Conservation (phyloP, 2,797 vertebrate species). For the Cryptoprocta ferox region DNA sequence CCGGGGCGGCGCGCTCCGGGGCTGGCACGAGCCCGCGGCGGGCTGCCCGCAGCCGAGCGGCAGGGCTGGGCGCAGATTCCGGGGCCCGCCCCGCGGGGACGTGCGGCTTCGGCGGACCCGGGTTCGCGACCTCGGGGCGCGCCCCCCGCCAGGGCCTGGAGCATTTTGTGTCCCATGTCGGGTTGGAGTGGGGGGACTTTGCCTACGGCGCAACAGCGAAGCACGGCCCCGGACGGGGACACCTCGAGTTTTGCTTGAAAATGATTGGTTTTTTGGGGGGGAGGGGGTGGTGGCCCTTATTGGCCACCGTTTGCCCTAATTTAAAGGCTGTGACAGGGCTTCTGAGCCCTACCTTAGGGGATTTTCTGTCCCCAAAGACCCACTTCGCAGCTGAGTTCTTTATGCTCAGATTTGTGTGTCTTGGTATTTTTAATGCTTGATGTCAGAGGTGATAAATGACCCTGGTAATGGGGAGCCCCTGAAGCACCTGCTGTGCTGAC, state of each 20-base stretch:
- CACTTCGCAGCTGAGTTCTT: not conserved
- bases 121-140: not conserved
- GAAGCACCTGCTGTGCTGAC: constrained; percentile 56
- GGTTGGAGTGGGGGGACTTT: not conserved
- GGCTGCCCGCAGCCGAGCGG: not conserved
- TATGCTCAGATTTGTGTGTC: not conserved
- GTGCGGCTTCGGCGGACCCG: not conserved
- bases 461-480: not conserved
- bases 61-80: constrained; percentile 38
- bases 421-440: not conserved
- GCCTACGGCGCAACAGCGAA: not conserved
- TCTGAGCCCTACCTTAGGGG: not conserved
- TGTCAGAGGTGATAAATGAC: not conserved
- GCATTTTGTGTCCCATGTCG: not conserved
- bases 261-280: not conserved
- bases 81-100: constrained; percentile 11
- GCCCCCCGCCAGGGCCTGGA: not conserved
- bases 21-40: constrained; percentile 49
- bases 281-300: not conserved
- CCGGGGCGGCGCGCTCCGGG: constrained; percentile 31
- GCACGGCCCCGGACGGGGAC: not conserved
- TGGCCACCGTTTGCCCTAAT: not conserved
- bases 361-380: not conserved
- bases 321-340: not conserved
- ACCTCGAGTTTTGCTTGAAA: not conserved